phyloP scores from a whole-genome alignment of 1,140 invertebrate species.

The Ctenoplectra terminalis region DNA sequence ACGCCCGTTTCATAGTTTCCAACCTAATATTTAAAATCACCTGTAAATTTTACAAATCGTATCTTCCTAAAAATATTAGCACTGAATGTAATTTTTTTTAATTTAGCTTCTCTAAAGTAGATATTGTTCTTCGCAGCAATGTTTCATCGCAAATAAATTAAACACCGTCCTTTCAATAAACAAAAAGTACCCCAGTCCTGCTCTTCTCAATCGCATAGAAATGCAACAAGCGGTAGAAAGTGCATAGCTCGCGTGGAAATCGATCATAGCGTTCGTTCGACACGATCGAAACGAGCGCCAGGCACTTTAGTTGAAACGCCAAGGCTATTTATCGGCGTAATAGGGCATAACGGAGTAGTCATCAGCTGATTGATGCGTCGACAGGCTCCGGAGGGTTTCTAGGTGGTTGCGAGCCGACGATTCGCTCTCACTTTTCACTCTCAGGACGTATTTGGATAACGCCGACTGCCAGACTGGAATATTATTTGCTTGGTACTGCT shows the following conservation, averaged over 20 bases:
- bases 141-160: background rate
- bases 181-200: background rate
- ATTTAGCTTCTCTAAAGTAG: too few relatives aligned
- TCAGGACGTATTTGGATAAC: slow-evolving; percentile 25
- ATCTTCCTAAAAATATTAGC: too few relatives aligned
- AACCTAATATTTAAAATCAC: too few relatives aligned
- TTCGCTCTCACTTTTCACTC: slow-evolving; percentile 37
- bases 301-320: slow-evolving; percentile 46
- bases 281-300: slow-evolving; percentile 38
- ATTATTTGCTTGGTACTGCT: slow-evolving; percentile 15
- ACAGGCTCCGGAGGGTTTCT: slow-evolving; percentile 35
- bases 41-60: too few relatives aligned
- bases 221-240: background rate
- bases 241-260: background rate
- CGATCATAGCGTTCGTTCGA: slow-evolving; percentile 31
- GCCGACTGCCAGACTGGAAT: background rate
- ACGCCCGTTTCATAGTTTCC: too few relatives aligned
- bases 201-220: background rate
- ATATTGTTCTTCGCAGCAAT: too few relatives aligned
- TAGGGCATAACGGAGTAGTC: slow-evolving; percentile 68
- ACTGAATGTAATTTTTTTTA: background rate
- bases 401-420: slow-evolving; percentile 15
- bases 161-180: background rate
- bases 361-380: slow-evolving; percentile 68
- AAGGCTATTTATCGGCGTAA: slow-evolving; percentile 67